Evolutionary conservation across 2,888 invertebrate genomes (phyloP).

Genomic region (Pristionchus maxplancki): DNA sequence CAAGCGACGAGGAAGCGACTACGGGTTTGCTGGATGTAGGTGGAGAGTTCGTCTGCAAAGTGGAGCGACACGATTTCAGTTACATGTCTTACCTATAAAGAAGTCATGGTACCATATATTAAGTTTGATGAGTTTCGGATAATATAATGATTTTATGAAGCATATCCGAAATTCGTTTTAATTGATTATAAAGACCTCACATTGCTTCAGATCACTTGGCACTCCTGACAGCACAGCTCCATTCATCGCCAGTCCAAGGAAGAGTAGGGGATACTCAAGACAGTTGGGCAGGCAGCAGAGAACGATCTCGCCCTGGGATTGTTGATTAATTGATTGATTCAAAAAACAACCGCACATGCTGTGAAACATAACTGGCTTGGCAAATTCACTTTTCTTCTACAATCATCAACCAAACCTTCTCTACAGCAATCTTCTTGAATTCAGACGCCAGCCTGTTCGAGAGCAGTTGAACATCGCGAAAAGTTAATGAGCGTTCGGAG

Average conservation of each 20-base stretch:
- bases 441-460: neutral
- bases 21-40: neutral
- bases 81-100: too few species aligned
- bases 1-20: neutral
- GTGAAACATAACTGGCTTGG: too few species aligned
- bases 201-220: slow-evolving; percentile 56
- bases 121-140: too few species aligned
- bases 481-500: neutral
- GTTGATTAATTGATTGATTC: neutral
- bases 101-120: too few species aligned
- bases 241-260: slow-evolving; percentile 63
- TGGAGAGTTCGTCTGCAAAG: neutral
- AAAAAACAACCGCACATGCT: too few species aligned
- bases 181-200: too few species aligned
- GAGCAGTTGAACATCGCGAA: neutral
- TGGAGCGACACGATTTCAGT: too few species aligned
- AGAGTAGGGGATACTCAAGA: slow-evolving; percentile 66
- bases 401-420: neutral
- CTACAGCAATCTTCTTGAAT: slow-evolving; percentile 9
- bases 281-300: slow-evolving; percentile 65
- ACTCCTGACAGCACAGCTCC: slow-evolving; percentile 66
- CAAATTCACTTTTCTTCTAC: too few species aligned
- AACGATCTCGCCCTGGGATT: slow-evolving; percentile 58
- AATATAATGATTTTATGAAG: too few species aligned
- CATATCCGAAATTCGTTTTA: too few species aligned